Conservation (phyloP, 2,888 invertebrate genomes). For the Mellilla xanthometata region DNA sequence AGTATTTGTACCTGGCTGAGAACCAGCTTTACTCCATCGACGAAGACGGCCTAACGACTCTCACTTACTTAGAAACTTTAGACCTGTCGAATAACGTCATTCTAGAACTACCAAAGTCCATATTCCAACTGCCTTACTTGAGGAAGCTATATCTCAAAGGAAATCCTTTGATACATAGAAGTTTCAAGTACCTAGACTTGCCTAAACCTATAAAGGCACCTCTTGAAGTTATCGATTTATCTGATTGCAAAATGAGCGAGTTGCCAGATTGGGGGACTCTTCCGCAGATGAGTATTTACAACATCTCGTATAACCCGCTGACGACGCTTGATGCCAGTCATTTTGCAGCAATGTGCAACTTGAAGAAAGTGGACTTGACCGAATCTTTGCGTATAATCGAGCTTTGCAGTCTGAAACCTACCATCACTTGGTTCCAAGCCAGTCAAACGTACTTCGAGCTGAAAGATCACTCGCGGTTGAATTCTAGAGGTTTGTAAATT, state of each 20-base stretch:
- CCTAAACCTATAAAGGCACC: constrained; percentile 82
- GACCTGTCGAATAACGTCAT: constrained; percentile 82
- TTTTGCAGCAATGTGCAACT: constrained; percentile 84
- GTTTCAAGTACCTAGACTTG: constrained; percentile 56
- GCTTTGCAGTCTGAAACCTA: constrained; percentile 55
- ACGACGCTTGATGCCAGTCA: constrained; percentile 67
- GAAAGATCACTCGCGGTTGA: constrained; percentile 61
- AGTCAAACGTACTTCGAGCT: constrained; percentile 56
- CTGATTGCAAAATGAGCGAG: constrained; percentile 80
- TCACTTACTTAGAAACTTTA: constrained; percentile 76
- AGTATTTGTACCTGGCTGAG: constrained; percentile 80
- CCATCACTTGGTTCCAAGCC: constrained; percentile 65
- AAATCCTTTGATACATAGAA: constrained; percentile 71
- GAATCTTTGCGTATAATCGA: constrained; percentile 54
- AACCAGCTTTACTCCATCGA: constrained; percentile 82
- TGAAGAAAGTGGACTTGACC: constrained; percentile 80
- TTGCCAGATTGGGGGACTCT: constrained; percentile 84
- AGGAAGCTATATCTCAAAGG: constrained; percentile 83
- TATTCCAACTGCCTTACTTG: constrained; percentile 82
- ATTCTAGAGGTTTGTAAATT: constrained; percentile 54
- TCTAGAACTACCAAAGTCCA: constrained; percentile 67
- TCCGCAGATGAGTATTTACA: constrained; percentile 82
- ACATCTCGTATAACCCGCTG: constrained; percentile 84
- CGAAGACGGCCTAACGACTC: constrained; percentile 73
- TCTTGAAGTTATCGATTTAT: constrained; percentile 81